Evolutionary conservation across 2,113 vertebrate genomes (phyloP).

Genomic region (Albula glossodonta): DNA sequence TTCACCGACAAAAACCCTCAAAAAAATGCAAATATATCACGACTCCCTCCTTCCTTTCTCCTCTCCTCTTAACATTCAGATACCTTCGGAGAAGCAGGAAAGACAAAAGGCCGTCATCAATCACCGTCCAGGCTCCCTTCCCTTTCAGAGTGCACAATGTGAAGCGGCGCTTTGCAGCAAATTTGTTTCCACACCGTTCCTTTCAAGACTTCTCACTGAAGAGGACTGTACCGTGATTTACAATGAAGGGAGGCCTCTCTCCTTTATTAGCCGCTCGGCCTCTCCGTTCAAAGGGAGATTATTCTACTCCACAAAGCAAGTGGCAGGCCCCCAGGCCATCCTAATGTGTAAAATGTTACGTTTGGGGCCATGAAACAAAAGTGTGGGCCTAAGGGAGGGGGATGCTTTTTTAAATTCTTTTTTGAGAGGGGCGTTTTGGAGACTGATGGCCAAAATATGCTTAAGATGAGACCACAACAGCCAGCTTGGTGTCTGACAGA

Average conservation of each 20-base stretch:
- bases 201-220: slow-evolving; percentile 46
- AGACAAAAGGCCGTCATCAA: slow-evolving; percentile 44
- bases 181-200: slow-evolving; percentile 49
- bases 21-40: slow-evolving; percentile 24
- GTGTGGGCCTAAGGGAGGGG: background rate
- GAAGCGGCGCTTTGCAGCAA: slow-evolving; percentile 36
- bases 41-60: slow-evolving; percentile 24
- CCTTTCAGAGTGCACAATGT: slow-evolving; percentile 30
- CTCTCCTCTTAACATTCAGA: slow-evolving; percentile 50
- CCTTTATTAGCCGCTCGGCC: slow-evolving; percentile 55
- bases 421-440: background rate
- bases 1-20: slow-evolving; percentile 27
- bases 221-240: slow-evolving; percentile 61
- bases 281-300: slow-evolving; percentile 43
- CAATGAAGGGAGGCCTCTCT: slow-evolving; percentile 46
- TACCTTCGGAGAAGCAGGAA: slow-evolving; percentile 41
- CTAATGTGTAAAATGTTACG: background rate
- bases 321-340: background rate
- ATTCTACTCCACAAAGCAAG: slow-evolving; percentile 48
- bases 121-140: slow-evolving; percentile 42
- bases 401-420: background rate
- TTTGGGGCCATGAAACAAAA: background rate
- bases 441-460: background rate
- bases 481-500: background rate
- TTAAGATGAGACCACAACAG: background rate